Base-by-base conservation (phyloP, 2,797 vertebrate species). In the Serranus cabrilla region DNA sequence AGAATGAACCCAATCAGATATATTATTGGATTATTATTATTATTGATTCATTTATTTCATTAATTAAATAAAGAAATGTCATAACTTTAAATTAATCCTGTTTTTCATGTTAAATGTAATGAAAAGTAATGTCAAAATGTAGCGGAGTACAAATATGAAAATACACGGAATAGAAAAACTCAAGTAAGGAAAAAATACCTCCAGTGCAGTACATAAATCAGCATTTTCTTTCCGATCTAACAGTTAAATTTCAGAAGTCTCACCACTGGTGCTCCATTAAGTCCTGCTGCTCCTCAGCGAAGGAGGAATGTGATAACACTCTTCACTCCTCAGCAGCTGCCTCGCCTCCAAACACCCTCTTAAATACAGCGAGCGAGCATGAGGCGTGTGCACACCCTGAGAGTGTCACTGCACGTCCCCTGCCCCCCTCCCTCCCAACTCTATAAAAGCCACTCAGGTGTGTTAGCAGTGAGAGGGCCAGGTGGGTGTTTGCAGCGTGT, bases 261-360 rank as follows among this genome's bases (percentile, higher is more conserved):
- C 58, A 92, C 90, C 90, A 16, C 37, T 39, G 14, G 49, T 21
- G 10, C 51, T 59, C 5, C 31, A 10, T 27, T 52, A 25, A 69
- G 34, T 55, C 59, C 64, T 62, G 71, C 12, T 45, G 43, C 51
- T 50, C 67, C 21, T 71, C n/a, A 61, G 14, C 52, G 56, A 21
- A 43, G 23, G 42, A 69, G 61, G 72, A 90, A 85, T 85, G 77
- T 76, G 71, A 71, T 66, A 78, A 83, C 71, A 42, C 37, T 20
- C 58, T 43, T 43, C 65, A 43, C 17, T 67, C 14, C 47, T 71
- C 49, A 47, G 46, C 70, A 67, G 74, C 66, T 66, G 50, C 27
- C 14, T 47, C 2, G 14, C 23, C 20, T 71, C n/a, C 21, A 50
- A 9, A 54, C n/a, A 62, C 52, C 71, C 50, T 52, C 66, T 70